Percentiles rank a stretch among this genome's conserved stretches.
Evolutionary conservation across 2,797 vertebrate genomes (phyloP).

Genomic region (Trichosurus vulpecula): DNA sequence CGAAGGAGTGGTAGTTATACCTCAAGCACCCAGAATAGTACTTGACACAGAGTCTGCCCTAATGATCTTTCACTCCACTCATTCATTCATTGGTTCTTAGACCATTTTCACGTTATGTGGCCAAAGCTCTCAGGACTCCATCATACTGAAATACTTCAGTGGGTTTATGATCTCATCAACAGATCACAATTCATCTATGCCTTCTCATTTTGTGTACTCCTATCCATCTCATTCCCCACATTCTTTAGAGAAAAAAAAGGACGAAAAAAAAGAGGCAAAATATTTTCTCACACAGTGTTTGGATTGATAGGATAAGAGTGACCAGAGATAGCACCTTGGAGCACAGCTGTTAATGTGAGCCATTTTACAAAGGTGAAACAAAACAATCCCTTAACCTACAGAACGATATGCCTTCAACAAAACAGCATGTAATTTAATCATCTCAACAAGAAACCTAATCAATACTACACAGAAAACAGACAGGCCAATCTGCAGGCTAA

Average conservation of each 20-base stretch:
- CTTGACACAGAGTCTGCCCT: neutral
- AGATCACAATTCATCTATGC: neutral
- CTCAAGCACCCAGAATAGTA: neutral
- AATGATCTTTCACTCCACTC: neutral
- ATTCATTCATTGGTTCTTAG: too few species aligned
- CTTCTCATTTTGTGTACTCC: neutral
- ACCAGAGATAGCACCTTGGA: neutral
- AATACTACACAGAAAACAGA: neutral
- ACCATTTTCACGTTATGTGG: neutral
- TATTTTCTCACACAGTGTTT: neutral
- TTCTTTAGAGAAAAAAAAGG: neutral
- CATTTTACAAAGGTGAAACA: neutral
- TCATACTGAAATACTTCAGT: neutral
- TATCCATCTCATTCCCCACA: neutral
- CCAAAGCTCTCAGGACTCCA: neutral
- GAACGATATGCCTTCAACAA: accelerated
- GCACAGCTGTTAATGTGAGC: neutral
- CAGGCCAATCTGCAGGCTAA: accelerated
- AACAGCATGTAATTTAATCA: neutral
- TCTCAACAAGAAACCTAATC: neutral
- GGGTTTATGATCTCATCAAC: neutral
- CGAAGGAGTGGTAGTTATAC: neutral
- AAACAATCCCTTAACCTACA: neutral
- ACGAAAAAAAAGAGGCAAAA: neutral
- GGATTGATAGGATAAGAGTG: neutral